Evolutionary conservation across 2,888 invertebrate genomes (phyloP).

Genomic region (Limnephilus marmoratus): DNA sequence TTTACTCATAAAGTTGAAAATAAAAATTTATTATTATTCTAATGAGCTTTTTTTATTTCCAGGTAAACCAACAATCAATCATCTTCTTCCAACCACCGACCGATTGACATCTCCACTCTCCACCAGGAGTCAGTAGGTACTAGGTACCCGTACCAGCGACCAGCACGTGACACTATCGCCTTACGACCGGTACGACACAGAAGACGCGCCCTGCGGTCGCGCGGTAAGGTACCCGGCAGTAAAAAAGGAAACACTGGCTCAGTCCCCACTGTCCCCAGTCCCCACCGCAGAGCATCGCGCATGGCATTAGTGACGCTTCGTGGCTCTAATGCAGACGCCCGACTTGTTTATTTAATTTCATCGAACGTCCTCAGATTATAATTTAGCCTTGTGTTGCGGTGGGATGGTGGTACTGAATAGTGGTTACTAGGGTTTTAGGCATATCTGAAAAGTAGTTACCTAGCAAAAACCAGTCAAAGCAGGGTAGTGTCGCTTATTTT

Average conservation of each 20-base stretch:
- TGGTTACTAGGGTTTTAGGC: background rate
- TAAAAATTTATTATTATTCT: background rate
- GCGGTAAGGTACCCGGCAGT: slow-evolving; percentile 31
- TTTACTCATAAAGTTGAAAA: too few species aligned
- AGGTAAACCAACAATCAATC: slow-evolving; percentile 37
- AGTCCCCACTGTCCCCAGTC: background rate
- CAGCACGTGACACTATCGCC: slow-evolving; percentile 54
- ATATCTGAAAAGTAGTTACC: background rate
- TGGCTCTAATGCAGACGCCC: background rate
- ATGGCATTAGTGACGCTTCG: slow-evolving; percentile 39
- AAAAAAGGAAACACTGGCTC: slow-evolving; percentile 26
- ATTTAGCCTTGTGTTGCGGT: background rate
- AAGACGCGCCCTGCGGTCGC: slow-evolving; percentile 33
- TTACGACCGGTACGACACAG: slow-evolving; percentile 51
- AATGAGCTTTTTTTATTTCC: slow-evolving; percentile 16
- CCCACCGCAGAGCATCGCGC: slow-evolving; percentile 50
- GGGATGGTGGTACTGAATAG: background rate
- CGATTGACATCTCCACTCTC: slow-evolving; percentile 2
- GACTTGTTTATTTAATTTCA: slow-evolving; percentile 16
- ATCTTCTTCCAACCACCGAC: background rate
- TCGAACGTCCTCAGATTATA: background rate
- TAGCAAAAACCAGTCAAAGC: too few species aligned
- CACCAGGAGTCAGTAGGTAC: background rate
- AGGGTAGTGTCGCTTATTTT: too few species aligned
- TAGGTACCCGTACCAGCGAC: background rate